phyloP scores from a whole-genome alignment of 1,140 invertebrate species.

The Cyclargus thomasi region DNA sequence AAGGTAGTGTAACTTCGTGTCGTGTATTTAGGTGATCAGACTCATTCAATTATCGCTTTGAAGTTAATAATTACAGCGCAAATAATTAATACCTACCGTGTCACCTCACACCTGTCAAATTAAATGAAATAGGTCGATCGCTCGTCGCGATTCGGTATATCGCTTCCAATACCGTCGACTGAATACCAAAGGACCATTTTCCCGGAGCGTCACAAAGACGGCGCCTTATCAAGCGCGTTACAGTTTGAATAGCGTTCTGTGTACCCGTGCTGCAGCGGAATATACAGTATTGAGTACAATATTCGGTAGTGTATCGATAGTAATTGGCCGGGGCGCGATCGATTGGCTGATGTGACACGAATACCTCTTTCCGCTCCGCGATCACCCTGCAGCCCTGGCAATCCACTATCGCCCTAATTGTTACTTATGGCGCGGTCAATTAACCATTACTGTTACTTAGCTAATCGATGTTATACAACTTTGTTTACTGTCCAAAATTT shows the following conservation, averaged over 20 bases:
- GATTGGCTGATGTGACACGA: conserved; percentile 63
- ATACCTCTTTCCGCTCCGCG: conserved; percentile 58
- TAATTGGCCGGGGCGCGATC: conserved; percentile 40
- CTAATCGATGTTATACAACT: neutral
- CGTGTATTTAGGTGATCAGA: no score
- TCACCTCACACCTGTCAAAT: neutral
- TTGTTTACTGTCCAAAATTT: neutral
- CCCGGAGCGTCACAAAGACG: conserved; percentile 18
- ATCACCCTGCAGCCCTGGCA: conserved; percentile 55
- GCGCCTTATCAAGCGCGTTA: conserved; percentile 15
- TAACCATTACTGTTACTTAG: conserved; percentile 46
- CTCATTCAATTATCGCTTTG: no score
- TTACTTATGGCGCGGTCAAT: conserved; percentile 56
- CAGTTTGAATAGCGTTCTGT: conserved; percentile 12
- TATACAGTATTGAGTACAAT: conserved; percentile 7
- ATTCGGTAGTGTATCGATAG: conserved; percentile 18
- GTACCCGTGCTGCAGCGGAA: conserved; percentile 4
- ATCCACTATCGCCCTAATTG: conserved; percentile 67
- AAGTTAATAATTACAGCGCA: neutral
- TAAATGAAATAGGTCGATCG: neutral
- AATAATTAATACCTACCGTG: neutral
- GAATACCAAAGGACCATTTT: conserved; percentile 20
- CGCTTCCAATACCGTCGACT: conserved; percentile 15
- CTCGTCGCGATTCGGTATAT: conserved; percentile 13
- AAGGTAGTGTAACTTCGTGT: no score